Evolutionary conservation across 2,113 vertebrate genomes (phyloP).

Genomic region (Paratilapia polleni): DNA sequence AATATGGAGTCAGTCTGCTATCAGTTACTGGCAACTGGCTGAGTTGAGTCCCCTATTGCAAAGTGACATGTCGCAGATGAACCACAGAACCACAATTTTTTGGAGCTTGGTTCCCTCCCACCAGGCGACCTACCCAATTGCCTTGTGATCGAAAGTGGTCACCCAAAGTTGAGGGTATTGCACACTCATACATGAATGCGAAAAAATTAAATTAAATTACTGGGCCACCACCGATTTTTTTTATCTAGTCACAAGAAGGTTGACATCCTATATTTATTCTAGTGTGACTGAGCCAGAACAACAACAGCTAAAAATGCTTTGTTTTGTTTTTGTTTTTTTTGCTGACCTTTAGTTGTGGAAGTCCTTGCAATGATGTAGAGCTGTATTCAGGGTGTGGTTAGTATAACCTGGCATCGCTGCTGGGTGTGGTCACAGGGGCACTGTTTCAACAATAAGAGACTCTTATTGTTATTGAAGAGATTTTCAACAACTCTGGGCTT

Average conservation of each 20-base stretch:
- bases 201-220: no score
- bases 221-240: not conserved
- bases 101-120: accelerated
- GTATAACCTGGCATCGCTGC: not conserved
- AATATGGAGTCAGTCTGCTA: no score
- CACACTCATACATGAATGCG: not conserved
- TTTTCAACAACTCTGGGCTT: not conserved
- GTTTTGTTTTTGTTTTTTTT: no score
- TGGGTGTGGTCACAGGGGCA: not conserved
- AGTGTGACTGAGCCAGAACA: not conserved
- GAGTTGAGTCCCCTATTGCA: not conserved
- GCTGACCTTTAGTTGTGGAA: not conserved
- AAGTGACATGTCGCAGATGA: not conserved
- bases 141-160: not conserved
- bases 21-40: not conserved
- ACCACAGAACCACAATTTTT: not conserved
- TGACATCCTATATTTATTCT: not conserved
- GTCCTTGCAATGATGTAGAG: not conserved
- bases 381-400: not conserved
- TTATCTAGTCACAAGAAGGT: not conserved
- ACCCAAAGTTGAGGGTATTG: not conserved
- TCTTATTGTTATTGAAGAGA: not conserved
- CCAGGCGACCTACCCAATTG: not conserved
- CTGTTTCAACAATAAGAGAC: not conserved
- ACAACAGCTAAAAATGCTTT: not conserved